Base-by-base conservation (phyloP, 2,888 invertebrate genomes). In the Habrosyne pyritoides region DNA sequence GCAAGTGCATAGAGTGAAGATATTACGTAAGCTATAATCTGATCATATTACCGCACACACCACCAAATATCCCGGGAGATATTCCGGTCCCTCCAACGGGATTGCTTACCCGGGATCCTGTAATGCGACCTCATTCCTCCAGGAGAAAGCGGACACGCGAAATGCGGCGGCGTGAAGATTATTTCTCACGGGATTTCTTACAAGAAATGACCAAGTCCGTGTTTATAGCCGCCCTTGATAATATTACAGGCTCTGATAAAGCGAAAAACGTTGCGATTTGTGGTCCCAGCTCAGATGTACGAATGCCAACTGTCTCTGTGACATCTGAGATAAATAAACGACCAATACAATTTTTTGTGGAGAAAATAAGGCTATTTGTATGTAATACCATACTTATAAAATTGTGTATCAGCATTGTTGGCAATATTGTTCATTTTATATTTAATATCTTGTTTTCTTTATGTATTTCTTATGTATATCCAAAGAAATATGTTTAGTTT, bases 101-200 rank as follows among this genome's bases (percentile, higher is more conserved):
- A 61, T 55, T 21, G 48, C 59, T 46, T 33, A 30, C 24, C 55
- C 52, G 53, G 50, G 28, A 50, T 28, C 62, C 49, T 10, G 60
- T 66, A 61, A 69, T 63, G 60, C 54, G 63, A 56, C 61, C 61
- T 66, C 62, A 61, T 62, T 63, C 61, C 59, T 33, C 14, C 47
- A 46, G 21, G 50, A 48, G 50, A 52, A 47, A 54, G 21, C 49
- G 54, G 24, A 22, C 52, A 26, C 50, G 47, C 54, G 53, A 57
- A 52, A 63, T 56, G 56, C 54, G 58, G 49, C 51, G 57, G 60
- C 57, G 54, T 52, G 59, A 55, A 59, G 58, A 57, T 66, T 63
- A 64, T 63, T 60, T 55, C 66, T 61, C 59, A 10, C 24, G 64
- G 63, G 66, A 63, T 63, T 63, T 60, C 60, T 61, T 53, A 53